Evolutionary conservation across 2,888 invertebrate species (phyloP).

Genomic region (Lymantria dispar): DNA sequence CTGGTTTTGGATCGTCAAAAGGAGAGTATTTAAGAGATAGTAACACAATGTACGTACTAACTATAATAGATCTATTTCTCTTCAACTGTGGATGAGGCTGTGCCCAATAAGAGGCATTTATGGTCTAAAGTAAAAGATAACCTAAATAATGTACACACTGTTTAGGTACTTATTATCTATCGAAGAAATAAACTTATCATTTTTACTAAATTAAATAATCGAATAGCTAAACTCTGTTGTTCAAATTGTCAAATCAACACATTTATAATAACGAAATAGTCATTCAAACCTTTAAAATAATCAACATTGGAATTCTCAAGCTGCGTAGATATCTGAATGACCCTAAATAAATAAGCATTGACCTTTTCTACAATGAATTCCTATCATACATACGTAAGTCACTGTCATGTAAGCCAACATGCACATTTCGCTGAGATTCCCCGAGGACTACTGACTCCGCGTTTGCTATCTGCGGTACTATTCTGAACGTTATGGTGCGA

Average conservation of each 20-base stretch:
- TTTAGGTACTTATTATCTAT: no score
- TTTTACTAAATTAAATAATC: no score
- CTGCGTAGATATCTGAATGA: slow-evolving; percentile 15
- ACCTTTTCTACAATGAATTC: slow-evolving; percentile 29
- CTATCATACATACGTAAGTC: slow-evolving; percentile 24
- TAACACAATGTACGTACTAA: no score
- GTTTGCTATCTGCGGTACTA: slow-evolving; percentile 19
- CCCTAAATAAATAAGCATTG: slow-evolving; percentile 28
- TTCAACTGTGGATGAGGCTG: no score
- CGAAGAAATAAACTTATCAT: no score
- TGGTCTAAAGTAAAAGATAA: no score
- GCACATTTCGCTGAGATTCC: slow-evolving; percentile 38
- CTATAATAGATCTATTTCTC: no score
- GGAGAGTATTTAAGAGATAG: no score
- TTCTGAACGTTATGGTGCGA: not conserved
- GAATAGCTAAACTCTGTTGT: not conserved
- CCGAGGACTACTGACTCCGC: slow-evolving; percentile 35
- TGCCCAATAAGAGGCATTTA: no score
- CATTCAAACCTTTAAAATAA: slow-evolving; percentile 17
- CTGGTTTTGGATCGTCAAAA: no score
- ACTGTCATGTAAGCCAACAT: slow-evolving; percentile 33
- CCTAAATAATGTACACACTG: no score
- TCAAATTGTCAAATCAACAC: not conserved
- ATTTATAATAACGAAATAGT: not conserved
- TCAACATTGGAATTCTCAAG: slow-evolving; percentile 10